Evolutionary conservation across 2,797 vertebrate species (phyloP).

Genomic region (Lemur catta): DNA sequence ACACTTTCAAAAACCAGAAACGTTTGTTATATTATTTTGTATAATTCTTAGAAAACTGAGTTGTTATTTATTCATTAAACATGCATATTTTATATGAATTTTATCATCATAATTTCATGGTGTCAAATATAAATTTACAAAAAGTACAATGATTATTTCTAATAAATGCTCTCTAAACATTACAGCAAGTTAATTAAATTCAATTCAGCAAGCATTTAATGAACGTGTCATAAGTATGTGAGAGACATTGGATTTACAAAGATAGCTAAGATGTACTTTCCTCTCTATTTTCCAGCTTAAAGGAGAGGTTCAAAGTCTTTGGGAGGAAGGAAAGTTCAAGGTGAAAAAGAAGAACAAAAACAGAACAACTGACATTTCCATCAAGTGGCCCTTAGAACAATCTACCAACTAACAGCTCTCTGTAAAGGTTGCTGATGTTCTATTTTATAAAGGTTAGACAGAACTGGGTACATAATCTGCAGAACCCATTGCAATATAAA

Average conservation of each 20-base stretch:
- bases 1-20: background rate
- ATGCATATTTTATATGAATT: background rate
- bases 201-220: background rate
- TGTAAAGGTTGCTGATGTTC: background rate
- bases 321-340: background rate
- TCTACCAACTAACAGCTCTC: background rate
- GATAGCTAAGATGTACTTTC: background rate
- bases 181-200: background rate
- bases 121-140: background rate
- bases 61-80: background rate
- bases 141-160: background rate
- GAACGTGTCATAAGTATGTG: background rate
- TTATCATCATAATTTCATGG: background rate
- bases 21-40: background rate
- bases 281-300: background rate
- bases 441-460: background rate
- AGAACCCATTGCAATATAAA: background rate
- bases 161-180: background rate
- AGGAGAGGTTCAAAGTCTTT: background rate
- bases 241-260: background rate
- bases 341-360: background rate
- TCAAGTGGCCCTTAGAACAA: background rate
- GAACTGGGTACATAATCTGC: background rate
- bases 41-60: background rate
- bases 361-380: background rate